Evolutionary conservation across 2,888 invertebrate species (phyloP).

Genomic region (Dermolepida albohirtum): DNA sequence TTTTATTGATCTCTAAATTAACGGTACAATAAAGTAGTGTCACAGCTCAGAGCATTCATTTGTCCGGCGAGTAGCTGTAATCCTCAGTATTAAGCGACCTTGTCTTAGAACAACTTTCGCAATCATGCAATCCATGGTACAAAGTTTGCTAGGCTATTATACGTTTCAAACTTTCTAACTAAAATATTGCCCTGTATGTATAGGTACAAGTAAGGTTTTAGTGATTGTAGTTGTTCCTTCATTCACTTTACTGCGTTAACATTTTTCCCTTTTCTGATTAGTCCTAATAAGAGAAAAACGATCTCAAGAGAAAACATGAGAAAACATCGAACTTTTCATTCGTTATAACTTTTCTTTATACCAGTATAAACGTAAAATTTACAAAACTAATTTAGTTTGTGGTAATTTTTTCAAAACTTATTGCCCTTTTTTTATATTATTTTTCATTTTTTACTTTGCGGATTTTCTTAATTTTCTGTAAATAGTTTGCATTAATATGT

Average conservation of each 20-base stretch:
- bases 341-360: slow-evolving; percentile 21
- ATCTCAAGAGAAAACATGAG: slow-evolving; percentile 31
- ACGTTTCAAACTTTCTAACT: slow-evolving; percentile 44
- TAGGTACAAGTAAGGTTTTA: slow-evolving; percentile 46
- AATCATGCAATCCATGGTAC: slow-evolving; percentile 18
- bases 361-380: neutral
- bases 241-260: slow-evolving; percentile 33
- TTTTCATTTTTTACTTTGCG: neutral
- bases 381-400: slow-evolving; percentile 1
- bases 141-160: slow-evolving; percentile 17
- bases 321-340: slow-evolving; percentile 28
- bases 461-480: no score
- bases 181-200: slow-evolving; percentile 45
- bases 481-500: no score
- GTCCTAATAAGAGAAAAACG: slow-evolving; percentile 24
- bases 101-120: slow-evolving; percentile 14
- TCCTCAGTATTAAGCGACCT: no score
- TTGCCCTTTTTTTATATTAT: neutral
- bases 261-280: slow-evolving; percentile 33
- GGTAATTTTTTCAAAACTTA: neutral
- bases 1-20: no score
- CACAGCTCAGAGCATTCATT: no score
- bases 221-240: slow-evolving; percentile 40
- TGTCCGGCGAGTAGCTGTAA: no score
- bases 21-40: no score